A percentile compares a stretch with the other conserved stretches of the same genome.
phyloP scores from a whole-genome alignment of 1,140 invertebrate genomes.

The Euura saliciscinereae region DNA sequence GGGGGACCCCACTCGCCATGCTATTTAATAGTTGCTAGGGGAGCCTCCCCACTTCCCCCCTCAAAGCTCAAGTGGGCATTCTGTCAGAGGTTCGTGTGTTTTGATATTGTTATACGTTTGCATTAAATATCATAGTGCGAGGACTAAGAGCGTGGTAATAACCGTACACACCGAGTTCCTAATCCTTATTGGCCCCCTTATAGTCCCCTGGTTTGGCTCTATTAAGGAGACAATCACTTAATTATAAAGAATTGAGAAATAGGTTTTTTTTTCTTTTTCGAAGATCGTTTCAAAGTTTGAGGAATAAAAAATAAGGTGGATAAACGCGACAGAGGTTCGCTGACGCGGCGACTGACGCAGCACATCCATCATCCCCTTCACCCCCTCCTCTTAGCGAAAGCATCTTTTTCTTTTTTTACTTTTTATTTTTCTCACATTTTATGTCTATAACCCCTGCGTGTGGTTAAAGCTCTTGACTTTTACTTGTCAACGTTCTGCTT shows the following conservation, averaged over 20 bases:
- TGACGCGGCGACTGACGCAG: conserved; percentile 35
- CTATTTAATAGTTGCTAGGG: conserved; percentile 9
- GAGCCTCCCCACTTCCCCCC: conserved; percentile 9
- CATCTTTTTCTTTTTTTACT: background rate
- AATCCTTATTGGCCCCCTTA: conserved; percentile 13
- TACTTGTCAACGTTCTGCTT: background rate
- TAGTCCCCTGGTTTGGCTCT: conserved; percentile 37
- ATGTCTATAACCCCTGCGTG: background rate
- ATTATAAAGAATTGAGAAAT: too few species aligned
- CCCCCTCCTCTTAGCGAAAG: background rate
- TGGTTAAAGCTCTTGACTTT: background rate
- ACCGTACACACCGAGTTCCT: background rate
- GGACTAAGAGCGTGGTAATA: background rate
- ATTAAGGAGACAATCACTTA: conserved; percentile 21
- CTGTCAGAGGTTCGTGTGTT: conserved; percentile 23
- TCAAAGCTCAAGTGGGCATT: conserved; percentile 31
- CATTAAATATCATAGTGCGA: conserved; percentile 33
- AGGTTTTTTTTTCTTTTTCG: background rate
- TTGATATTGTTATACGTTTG: conserved; percentile 37
- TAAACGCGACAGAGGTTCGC: conserved; percentile 40
- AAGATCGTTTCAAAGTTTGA: conserved; percentile 1
- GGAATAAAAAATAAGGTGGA: conserved; percentile 8
- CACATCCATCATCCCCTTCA: conserved; percentile 38
- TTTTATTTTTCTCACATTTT: background rate
- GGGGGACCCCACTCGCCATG: background rate